Evolutionary conservation across 2,888 invertebrate genomes (phyloP).

Genomic region (Drosophila lutescens): DNA sequence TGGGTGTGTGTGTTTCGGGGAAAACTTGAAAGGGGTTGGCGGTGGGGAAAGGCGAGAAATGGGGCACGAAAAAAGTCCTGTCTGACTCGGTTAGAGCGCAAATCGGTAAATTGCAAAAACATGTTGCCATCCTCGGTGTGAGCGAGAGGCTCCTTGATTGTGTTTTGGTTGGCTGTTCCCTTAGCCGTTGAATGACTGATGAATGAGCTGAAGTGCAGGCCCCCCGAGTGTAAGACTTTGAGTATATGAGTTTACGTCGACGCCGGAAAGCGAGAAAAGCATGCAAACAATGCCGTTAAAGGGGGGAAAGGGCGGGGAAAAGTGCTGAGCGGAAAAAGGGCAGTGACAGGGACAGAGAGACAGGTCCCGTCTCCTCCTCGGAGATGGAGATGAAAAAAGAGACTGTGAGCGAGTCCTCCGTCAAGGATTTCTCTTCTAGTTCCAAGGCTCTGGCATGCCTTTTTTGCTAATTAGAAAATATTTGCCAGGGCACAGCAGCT

Average conservation of each 20-base stretch:
- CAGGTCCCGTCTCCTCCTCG: conserved; percentile 7
- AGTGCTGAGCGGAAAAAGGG: conserved; percentile 20
- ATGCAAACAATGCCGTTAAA: conserved; percentile 55
- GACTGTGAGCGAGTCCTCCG: conserved; percentile 6
- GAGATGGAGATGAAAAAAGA: conserved; percentile 13
- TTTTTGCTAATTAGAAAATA: conserved; percentile 45
- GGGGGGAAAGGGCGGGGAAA: background rate
- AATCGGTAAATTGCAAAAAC: conserved; percentile 79
- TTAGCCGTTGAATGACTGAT: conserved; percentile 67
- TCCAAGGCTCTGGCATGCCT: conserved; percentile 7
- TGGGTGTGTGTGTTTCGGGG: too few species aligned
- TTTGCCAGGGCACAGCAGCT: conserved; percentile 19
- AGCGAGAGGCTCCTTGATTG: conserved; percentile 40
- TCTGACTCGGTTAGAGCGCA: conserved; percentile 62
- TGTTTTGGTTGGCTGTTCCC: conserved; percentile 43
- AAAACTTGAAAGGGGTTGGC: conserved; percentile 2
- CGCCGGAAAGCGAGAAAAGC: conserved; percentile 40
- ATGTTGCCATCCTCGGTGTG: conserved; percentile 56
- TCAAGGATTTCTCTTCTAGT: conserved; percentile 11
- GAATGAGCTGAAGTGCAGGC: conserved; percentile 59
- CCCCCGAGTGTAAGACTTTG: conserved; percentile 41
- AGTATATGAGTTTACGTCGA: conserved; percentile 40
- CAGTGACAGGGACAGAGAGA: conserved; percentile 10
- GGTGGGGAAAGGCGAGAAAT: background rate
- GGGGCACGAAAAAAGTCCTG: conserved; percentile 41